Conservation (phyloP, 2,113 vertebrate genomes). For the Anseranas semipalmata region DNA sequence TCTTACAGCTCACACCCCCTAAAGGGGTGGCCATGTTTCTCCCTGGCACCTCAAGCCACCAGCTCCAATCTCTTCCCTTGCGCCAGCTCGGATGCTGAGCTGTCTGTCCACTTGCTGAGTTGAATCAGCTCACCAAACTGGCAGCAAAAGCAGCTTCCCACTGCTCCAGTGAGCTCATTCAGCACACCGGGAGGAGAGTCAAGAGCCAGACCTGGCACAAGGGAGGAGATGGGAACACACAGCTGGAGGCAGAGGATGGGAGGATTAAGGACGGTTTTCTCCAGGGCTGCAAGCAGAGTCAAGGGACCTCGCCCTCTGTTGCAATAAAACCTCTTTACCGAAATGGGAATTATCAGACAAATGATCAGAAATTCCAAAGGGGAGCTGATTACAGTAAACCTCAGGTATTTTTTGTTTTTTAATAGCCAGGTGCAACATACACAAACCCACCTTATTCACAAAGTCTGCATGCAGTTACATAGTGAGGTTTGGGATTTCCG, state of each 20-base stretch:
- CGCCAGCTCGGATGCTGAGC: neutral
- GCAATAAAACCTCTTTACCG: neutral
- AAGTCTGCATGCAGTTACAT: neutral
- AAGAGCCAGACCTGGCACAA: neutral
- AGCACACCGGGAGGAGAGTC: neutral
- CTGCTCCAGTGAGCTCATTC: neutral
- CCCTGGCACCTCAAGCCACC: neutral
- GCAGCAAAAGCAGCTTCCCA: neutral
- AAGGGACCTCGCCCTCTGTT: neutral
- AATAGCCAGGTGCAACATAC: neutral
- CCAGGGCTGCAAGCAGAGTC: neutral
- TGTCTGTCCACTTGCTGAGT: neutral
- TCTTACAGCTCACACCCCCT: neutral
- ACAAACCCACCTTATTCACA: neutral
- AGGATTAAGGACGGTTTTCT: neutral
- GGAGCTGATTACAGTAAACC: neutral
- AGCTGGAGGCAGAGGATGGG: neutral
- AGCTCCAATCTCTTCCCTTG: neutral
- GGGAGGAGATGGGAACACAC: neutral
- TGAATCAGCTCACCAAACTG: neutral
- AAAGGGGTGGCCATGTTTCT: accelerated
- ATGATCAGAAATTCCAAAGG: neutral
- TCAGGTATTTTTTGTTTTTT: neutral
- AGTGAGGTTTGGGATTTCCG: neutral
- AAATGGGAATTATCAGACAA: neutral